Percentiles rank a stretch among this genome's conserved stretches.
phyloP scores from a whole-genome alignment of 1,140 invertebrate species.

The Oscheius sp. region DNA sequence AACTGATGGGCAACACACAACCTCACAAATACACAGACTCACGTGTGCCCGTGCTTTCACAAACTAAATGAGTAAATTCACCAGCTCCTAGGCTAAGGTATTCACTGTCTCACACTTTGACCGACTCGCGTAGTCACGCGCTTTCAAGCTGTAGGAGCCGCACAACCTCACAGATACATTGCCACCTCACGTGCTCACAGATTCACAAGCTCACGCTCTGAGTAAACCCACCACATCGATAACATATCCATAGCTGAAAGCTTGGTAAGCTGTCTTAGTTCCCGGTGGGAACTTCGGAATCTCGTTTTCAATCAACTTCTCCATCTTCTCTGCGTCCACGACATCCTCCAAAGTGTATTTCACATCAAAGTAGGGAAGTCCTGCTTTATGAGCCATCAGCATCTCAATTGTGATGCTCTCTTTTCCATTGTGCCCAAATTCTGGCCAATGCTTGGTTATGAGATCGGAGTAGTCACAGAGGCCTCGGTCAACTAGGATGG shows the following conservation, averaged over 20 bases:
- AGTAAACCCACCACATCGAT: conserved; percentile 46
- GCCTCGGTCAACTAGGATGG: conserved; percentile 62
- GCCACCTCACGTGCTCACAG: too few species aligned
- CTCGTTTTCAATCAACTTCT: conserved; percentile 34
- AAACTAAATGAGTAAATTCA: background rate
- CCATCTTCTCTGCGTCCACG: conserved; percentile 23
- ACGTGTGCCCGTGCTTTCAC: background rate
- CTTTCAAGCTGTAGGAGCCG: too few species aligned
- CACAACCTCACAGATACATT: too few species aligned
- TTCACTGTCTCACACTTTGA: too few species aligned
- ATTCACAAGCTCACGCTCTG: background rate
- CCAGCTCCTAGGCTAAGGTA: background rate
- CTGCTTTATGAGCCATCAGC: conserved; percentile 60
- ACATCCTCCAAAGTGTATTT: conserved; percentile 27
- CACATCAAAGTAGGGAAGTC: conserved; percentile 15
- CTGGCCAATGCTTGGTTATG: conserved; percentile 63
- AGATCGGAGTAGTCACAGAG: conserved; percentile 60
- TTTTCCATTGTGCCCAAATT: conserved; percentile 63
- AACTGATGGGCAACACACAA: background rate
- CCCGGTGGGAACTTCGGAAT: conserved; percentile 34
- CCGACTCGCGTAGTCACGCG: too few species aligned
- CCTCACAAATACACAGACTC: background rate
- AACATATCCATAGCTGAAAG: conserved; percentile 61
- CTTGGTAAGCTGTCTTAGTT: conserved; percentile 61
- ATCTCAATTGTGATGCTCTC: conserved; percentile 62